Evolutionary conservation across 2,888 invertebrate genomes (phyloP).

Genomic region (Griposia aprilina): DNA sequence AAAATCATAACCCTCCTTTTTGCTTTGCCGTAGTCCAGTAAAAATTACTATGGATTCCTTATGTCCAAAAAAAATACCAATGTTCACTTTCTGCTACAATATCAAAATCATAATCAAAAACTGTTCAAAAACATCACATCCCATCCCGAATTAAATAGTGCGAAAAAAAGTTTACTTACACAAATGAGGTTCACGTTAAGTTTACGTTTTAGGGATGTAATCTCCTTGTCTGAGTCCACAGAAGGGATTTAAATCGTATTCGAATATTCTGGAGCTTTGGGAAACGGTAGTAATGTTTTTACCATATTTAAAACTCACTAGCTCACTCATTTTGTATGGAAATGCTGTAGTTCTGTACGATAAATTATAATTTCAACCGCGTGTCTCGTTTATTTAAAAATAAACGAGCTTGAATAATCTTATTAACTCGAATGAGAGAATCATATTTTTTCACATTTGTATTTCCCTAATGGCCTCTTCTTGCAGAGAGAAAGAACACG

Average conservation of each 20-base stretch:
- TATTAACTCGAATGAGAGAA: not conserved
- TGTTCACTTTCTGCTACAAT: not conserved
- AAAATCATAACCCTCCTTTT: too few species aligned
- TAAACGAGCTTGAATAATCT: not conserved
- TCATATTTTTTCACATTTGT: not conserved
- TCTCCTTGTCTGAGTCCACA: slow-evolving; percentile 4
- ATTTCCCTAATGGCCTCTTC: not conserved
- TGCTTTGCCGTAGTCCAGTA: too few species aligned
- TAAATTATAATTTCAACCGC: not conserved
- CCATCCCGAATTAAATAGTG: too few species aligned
- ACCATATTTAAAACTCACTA: not conserved
- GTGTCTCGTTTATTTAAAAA: not conserved
- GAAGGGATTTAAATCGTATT: slow-evolving; percentile 10
- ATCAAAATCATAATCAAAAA: not conserved
- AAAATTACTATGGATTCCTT: not conserved
- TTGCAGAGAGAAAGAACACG: too few species aligned
- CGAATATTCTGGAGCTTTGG: not conserved
- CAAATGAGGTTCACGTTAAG: slow-evolving; percentile 13
- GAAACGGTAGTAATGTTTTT: not conserved
- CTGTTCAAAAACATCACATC: too few species aligned
- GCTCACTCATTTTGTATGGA: not conserved
- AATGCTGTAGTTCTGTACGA: not conserved
- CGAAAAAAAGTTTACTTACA: not conserved
- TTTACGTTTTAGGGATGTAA: slow-evolving; percentile 9
- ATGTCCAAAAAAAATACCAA: not conserved